Percentiles rank a stretch among this genome's conserved stretches.
Conservation (phyloP, 2,113 vertebrate species). For the Circaetus cinerascens region DNA sequence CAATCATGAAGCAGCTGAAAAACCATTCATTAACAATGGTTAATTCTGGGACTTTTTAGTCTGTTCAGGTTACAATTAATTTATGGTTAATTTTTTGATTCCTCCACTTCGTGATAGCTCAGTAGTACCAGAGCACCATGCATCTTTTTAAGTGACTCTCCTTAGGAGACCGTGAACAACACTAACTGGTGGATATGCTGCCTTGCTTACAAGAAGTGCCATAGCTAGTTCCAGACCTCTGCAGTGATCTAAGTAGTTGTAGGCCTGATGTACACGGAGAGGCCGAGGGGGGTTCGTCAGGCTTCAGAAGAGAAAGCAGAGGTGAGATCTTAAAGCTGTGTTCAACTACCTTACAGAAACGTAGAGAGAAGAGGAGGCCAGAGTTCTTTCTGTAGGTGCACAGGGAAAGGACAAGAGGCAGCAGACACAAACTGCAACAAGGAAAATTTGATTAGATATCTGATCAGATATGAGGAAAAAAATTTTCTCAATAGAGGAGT, state of each 20-base stretch:
- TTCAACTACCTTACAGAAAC: not conserved
- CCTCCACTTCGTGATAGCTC: not conserved
- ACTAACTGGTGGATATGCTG: not conserved
- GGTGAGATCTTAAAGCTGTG: not conserved
- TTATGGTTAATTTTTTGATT: not conserved
- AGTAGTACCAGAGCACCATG: not conserved
- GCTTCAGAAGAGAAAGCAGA: not conserved
- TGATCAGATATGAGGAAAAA: not conserved
- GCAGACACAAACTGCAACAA: not conserved
- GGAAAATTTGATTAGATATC: not conserved
- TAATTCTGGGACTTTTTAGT: not conserved
- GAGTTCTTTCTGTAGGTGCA: not conserved
- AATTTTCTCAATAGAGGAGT: not conserved
- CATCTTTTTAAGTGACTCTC: not conserved
- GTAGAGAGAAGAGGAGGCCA: not conserved
- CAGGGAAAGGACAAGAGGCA: not conserved
- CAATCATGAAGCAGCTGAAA: not conserved
- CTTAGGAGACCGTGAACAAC: not conserved
- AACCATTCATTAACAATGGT: not conserved
- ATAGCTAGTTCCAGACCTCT: not conserved
- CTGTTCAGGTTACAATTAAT: not conserved
- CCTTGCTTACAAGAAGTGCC: not conserved
- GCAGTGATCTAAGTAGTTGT: not conserved
- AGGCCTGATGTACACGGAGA: not conserved
- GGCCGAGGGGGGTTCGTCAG: fast-evolving